Evolutionary conservation across 2,888 invertebrate species (phyloP), one percentile per base, ranked within the genome.

Genomic region (Augochlorella aurata): DNA sequence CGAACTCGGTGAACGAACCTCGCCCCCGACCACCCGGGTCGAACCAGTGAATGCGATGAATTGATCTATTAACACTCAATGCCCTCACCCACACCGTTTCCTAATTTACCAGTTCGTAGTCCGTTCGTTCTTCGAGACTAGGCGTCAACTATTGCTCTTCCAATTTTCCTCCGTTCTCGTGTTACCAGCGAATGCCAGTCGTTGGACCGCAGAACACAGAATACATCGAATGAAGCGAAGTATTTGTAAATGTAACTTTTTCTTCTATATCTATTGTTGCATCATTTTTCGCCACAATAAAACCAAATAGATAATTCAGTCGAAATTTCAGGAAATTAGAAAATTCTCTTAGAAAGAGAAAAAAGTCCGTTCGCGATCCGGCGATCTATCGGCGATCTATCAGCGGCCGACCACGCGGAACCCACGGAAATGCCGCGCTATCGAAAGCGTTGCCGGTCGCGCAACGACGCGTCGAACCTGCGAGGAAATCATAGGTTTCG

Each of bases 401-500:
- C 29, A 16, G 61, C 61, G 29, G 29, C 24, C 61, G 29, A 61
- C 24, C 61, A 9, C 16, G 61, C 61, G 29, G 61, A 61, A 63
- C 10, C 49, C 67, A 61, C 44, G 67, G 72, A 68, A 72, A 66
- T 52, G 61, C 38, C 65, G n/a, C 24, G 14, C 74, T 21, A 54
- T 76, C 72, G 58, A 72, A 74, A 83, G 38, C 9, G 79, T 78
- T 79, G 45, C 63, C 58, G 54, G 71, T 73, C 74, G 71, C 74
- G 49, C 77, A 77, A 86, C 77, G 72, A 81, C 77, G 70, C 75
- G 79, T 74, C 79, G 82, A 82, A 72, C 16, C 66, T 16, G 75
- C 88, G 79, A 82, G 85, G 79, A 84, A 87, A 88, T 86, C 87
- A 84, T 84, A 87, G 79, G 88, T 81, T 86, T 68, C 84, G 76